Base-by-base conservation (phyloP, 2,888 invertebrate species). In the Chrysopilus asiliformis region DNA sequence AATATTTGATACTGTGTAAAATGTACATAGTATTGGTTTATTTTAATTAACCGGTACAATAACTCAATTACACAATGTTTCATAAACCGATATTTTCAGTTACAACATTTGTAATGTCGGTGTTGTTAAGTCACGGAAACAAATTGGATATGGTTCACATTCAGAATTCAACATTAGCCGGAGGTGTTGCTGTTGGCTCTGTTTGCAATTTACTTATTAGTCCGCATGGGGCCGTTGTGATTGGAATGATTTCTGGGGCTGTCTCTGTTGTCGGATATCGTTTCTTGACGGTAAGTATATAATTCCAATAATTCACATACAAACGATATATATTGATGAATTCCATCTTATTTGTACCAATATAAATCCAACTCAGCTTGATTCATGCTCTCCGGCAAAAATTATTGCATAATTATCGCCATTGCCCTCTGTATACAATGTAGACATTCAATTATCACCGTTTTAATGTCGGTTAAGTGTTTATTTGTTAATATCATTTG, bases 151-250 rank as follows among this genome's bases (percentile, higher is more conserved):
- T 90, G 86, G 86, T 89, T 4, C 93, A 94, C 64, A 68, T 93
- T 35, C 93, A 94, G 66, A 94, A 94, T 66, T 82, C 93, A 3
- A 90, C 91, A 0, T 60, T 94, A 32, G 91, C 93, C 35, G 91
- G 93, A 15, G 91, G 91, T 3, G 93, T 94, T 12, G 93, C 87
- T 1, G 76, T 91, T 12, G 93, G 93, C 6, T 77, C 90, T 1
- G 73, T 82, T 4, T 85, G 74, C 50, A 78, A 87, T 60, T 70
- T 93, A 70, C 75, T 84, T 65, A 69, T 89, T 34, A 71, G 79
- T 36, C 83, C 91, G 1, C 83, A 76, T 45, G 89, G 84, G 1
- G 91, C 93, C 3, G 56, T 91, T 22, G 65, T 80, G 28, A 68
- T 91, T 40, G 94, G 93, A 10, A 70, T 76, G 28, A 58, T 78